Evolutionary conservation across 1,140 invertebrate genomes (phyloP).

Genomic region (Melanaphis sacchari): DNA sequence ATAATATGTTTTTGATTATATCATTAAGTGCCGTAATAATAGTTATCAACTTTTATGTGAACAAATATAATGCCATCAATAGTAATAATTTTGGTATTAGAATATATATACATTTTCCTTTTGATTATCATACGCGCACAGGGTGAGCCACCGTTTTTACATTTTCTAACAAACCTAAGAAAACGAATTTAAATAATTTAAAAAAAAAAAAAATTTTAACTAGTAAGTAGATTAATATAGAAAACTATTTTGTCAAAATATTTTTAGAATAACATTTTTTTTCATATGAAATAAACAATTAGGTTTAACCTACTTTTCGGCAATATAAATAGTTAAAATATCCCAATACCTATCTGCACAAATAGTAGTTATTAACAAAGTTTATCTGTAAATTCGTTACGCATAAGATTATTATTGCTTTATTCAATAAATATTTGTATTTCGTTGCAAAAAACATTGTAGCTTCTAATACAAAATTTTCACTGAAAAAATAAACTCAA

Average conservation of each 20-base stretch:
- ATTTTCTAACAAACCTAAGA: background rate
- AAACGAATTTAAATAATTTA: background rate
- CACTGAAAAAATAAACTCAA: background rate
- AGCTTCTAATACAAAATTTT: background rate
- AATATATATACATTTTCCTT: background rate
- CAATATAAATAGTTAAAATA: background rate
- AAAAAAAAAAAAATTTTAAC: background rate
- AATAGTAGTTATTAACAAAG: background rate
- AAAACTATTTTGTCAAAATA: background rate
- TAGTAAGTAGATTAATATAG: background rate
- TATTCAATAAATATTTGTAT: background rate
- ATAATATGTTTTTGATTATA: background rate
- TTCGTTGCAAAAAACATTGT: background rate
- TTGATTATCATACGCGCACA: background rate
- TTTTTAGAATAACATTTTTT: background rate
- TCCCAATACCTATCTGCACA: background rate
- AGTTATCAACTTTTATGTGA: background rate
- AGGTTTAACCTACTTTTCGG: conserved; percentile 14
- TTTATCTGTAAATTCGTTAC: background rate
- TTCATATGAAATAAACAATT: background rate
- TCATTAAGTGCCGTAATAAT: background rate
- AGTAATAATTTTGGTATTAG: background rate
- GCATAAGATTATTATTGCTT: background rate
- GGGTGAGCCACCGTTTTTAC: background rate
- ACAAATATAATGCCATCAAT: background rate